A percentile compares a stretch with the other conserved stretches of the same genome.
Conservation (phyloP, 1,140 invertebrate genomes). For the Saxidomus purpurata region DNA sequence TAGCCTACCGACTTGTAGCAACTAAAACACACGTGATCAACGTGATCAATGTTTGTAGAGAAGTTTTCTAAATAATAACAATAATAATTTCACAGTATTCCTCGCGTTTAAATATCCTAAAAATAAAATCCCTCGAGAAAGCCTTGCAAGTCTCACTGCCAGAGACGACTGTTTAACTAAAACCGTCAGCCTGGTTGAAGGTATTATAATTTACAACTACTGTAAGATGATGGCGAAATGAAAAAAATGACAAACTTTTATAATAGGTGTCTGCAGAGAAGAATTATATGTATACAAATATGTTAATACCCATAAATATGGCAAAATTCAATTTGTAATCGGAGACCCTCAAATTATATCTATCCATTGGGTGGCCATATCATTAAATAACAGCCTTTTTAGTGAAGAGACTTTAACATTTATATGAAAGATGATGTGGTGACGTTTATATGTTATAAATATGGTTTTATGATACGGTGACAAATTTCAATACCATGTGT, state of each 20-base stretch:
- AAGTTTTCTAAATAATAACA: too few relatives aligned
- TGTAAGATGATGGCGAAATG: neutral
- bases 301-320: slow-evolving; percentile 44
- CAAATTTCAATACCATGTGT: slow-evolving; percentile 34
- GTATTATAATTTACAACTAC: neutral
- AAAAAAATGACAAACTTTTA: slow-evolving; percentile 24
- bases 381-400: slow-evolving; percentile 22
- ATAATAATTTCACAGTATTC: too few relatives aligned
- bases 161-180: neutral
- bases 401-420: neutral
- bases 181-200: neutral
- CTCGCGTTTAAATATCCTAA: too few relatives aligned
- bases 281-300: slow-evolving; percentile 45
- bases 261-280: neutral
- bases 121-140: neutral
- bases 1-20: too few relatives aligned
- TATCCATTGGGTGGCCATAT: slow-evolving; percentile 30
- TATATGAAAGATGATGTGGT: slow-evolving; percentile 9
- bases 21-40: too few relatives aligned
- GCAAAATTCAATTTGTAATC: slow-evolving; percentile 35
- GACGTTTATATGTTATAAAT: slow-evolving; percentile 43
- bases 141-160: neutral
- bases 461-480: slow-evolving; percentile 33
- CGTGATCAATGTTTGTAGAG: too few relatives aligned
- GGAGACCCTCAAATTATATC: neutral